Conservation (phyloP, 2,113 vertebrate genomes). For the Elachura formosa region DNA sequence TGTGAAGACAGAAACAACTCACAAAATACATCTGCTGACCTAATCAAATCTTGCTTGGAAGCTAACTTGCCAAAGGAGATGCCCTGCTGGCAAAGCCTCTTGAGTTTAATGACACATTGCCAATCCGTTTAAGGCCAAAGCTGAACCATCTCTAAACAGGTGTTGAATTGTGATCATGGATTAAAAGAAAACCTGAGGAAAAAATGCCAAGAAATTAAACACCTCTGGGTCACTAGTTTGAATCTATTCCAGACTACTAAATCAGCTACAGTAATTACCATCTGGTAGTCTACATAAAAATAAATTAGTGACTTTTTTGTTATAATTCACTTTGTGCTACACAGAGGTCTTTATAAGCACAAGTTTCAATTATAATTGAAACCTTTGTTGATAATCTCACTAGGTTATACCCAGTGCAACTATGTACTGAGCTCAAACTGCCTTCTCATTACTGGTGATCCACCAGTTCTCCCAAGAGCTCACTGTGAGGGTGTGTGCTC, state of each 20-base stretch:
- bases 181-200: constrained; percentile 54
- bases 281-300: constrained; percentile 49
- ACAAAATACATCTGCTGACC: not conserved
- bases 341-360: constrained; percentile 8
- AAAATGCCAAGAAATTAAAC: constrained; percentile 59
- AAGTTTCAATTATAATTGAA: constrained; percentile 13
- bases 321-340: not conserved
- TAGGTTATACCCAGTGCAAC: not conserved
- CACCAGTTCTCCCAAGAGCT: not conserved
- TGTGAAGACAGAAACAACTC: not conserved
- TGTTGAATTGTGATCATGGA: constrained; percentile 49
- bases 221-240: constrained; percentile 58
- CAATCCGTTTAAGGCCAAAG: constrained; percentile 24
- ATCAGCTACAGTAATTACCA: constrained; percentile 57
- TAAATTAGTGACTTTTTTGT: constrained; percentile 35
- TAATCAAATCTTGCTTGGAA: constrained; percentile 19
- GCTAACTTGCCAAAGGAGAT: constrained; percentile 29
- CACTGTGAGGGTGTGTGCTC: not conserved
- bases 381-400: not conserved
- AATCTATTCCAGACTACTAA: constrained; percentile 57
- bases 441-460: not conserved
- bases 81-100: constrained; percentile 41
- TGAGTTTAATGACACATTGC: constrained; percentile 35
- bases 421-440: not conserved
- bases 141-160: constrained; percentile 53